Conservation (phyloP, 2,113 vertebrate genomes). For the Passer domesticus region DNA sequence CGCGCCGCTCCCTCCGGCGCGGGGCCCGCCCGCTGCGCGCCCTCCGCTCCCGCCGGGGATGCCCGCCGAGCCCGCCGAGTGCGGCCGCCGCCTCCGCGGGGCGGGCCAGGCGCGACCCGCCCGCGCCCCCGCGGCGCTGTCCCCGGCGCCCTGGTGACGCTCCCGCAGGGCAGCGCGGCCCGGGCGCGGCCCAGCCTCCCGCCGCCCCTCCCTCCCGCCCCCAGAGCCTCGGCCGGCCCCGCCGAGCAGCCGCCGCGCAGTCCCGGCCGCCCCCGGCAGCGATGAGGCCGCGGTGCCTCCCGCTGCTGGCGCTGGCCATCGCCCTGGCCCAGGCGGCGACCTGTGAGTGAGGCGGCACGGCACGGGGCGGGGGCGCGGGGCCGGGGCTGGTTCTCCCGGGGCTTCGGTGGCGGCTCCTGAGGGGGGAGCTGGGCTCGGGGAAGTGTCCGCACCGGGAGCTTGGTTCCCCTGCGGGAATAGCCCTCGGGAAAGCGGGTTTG, state of each 20-base stretch:
- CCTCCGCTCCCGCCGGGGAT: neutral
- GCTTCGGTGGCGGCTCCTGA: too few species aligned
- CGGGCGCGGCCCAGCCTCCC: too few species aligned
- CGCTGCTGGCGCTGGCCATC: neutral
- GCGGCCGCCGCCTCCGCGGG: neutral
- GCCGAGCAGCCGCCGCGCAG: neutral
- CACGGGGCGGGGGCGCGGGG: neutral
- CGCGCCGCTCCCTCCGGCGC: too few species aligned
- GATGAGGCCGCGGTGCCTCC: neutral
- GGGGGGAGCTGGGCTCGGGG: too few species aligned
- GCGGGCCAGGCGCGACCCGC: neutral
- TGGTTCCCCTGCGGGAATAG: rapidly evolving
- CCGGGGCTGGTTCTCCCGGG: too few species aligned
- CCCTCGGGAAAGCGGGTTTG: rapidly evolving
- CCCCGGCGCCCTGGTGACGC: too few species aligned
- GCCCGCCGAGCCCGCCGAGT: neutral
- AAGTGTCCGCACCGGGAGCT: rapidly evolving
- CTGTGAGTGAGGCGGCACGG: neutral
- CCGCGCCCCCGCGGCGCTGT: too few species aligned
- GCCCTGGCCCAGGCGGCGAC: neutral
- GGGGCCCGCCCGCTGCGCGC: too few species aligned
- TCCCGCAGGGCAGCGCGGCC: too few species aligned
- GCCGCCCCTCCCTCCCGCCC: too few species aligned
- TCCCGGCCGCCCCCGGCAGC: neutral
- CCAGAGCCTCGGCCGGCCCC: too few species aligned